A percentile compares a stretch with the other conserved stretches of the same genome.
Conservation (phyloP, 2,888 invertebrate species). For the Tillus elongatus region DNA sequence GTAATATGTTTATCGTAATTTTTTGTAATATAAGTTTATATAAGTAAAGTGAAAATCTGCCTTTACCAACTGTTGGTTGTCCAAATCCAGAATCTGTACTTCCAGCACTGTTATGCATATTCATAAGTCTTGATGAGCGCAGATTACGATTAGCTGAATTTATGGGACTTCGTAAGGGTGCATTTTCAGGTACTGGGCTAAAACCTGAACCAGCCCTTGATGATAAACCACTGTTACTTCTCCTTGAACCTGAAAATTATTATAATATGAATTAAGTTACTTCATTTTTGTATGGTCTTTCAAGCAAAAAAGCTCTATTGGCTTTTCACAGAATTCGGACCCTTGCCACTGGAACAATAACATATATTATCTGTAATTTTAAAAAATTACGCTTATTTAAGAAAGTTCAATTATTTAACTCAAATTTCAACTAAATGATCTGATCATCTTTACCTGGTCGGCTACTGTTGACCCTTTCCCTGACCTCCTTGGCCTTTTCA, state of each 20-base stretch:
- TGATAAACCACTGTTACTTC: slow-evolving; percentile 49
- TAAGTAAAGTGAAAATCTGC: too few relatives aligned
- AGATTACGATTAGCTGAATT: slow-evolving; percentile 30
- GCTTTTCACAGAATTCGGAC: too few relatives aligned
- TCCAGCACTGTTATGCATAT: slow-evolving; percentile 35
- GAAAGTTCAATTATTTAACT: too few relatives aligned
- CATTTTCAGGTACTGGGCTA: slow-evolving; percentile 43
- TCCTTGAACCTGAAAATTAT: slow-evolving; percentile 40
- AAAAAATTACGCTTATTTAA: too few relatives aligned
- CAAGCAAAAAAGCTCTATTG: too few relatives aligned
- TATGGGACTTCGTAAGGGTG: slow-evolving; percentile 27
- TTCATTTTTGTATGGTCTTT: too few relatives aligned
- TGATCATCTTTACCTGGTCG: slow-evolving; percentile 41
- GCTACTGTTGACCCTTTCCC: slow-evolving; percentile 50
- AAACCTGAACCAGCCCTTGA: slow-evolving; percentile 49
- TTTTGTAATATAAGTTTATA: too few relatives aligned
- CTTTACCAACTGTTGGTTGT: slow-evolving; percentile 23
- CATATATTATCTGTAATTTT: too few relatives aligned
- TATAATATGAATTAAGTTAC: too few relatives aligned
- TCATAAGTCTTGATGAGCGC: slow-evolving; percentile 29
- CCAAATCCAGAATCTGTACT: slow-evolving; percentile 39
- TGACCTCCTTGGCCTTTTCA: slow-evolving; percentile 47
- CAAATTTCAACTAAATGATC: too few relatives aligned
- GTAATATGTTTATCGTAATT: too few relatives aligned
- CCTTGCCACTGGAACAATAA: too few relatives aligned